Base-by-base conservation (phyloP, 1,140 invertebrate species). In the Plectrocnemia conspersa region DNA sequence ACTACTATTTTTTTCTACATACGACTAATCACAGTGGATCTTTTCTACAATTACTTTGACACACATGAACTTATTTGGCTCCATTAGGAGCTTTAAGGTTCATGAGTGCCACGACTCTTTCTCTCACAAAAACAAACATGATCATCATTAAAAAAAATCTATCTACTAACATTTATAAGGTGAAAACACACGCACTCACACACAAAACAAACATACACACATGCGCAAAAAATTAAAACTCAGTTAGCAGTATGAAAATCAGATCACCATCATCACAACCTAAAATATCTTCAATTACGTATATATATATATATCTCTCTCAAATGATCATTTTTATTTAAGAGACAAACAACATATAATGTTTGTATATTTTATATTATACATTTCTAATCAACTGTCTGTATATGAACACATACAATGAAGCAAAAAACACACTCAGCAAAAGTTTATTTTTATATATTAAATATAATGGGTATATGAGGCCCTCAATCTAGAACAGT, bases 371-470 rank as follows among this genome's bases (percentile, higher is more conserved):
- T 19, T 48, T 33, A 32, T 29, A 29, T 13, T 23, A 50, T 4
- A 38, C 19, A 38, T 13, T 24, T 38, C 16, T 50, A 10, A 36
- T 25, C 10, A 45, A 27, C 9, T 18, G 19, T 45, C 36, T 27
- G 29, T 50, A 19, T 38, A 16, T 50, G 47, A 50, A 50, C 47
- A 50, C 47, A 49, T 49, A 50, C 23, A 50, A 50, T 13, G 47
- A 50, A 50, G 47, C 47, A 19, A 33, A n/a, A 27, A 50, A 50
- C 47, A 50, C 33, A 50, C 38, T 50, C 19, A 23, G 47, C 47
- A 50, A 50, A 38, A 7, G 16, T 38, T 10, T 38, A 38, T 38
- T 7, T 38, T 10, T 38, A n/a, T 21, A 42, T 42, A 42, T 42
- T n/a, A 42, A 19, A 42, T 42, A 42, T 21, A 38, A 10, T 5